Percentiles rank a stretch among this genome's conserved stretches.
These are phyloP conservation scores for Macroteleia sp. DNA, from an alignment of 2,888 invertebrate species.

Conservation along the genomic window DNA sequence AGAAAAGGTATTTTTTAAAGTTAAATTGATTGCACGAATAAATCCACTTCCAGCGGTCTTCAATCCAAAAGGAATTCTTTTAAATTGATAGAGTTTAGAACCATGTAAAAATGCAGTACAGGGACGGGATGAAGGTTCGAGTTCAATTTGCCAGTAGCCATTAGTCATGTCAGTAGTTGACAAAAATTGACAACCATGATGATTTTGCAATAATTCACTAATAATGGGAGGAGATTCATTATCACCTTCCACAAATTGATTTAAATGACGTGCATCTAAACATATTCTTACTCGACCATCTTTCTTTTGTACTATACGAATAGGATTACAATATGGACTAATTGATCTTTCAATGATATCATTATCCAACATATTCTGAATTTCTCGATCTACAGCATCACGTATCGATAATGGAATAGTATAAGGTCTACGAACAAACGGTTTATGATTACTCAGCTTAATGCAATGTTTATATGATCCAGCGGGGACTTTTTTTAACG, in stretches of 20 bases:
- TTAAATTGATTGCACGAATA: too few relatives aligned
- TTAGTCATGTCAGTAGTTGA: too few relatives aligned
- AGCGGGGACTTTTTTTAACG: conserved; percentile 2
- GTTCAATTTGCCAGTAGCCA: too few relatives aligned
- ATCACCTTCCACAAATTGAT: background rate
- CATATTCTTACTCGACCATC: background rate
- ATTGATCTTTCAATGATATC: conserved; percentile 72
- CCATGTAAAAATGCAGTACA: too few relatives aligned
- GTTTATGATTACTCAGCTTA: conserved; percentile 61
- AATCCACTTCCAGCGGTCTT: too few relatives aligned
- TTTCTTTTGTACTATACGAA: too few relatives aligned
- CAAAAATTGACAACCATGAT: too few relatives aligned
- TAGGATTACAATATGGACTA: conserved; percentile 65
- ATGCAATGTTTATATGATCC: conserved; percentile 63
- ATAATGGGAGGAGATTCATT: too few relatives aligned
- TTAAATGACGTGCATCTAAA: background rate
- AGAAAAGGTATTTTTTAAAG: conserved; percentile 67
- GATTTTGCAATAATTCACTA: too few relatives aligned
- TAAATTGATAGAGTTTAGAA: too few relatives aligned
- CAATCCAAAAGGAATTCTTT: too few relatives aligned
- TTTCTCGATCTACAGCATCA: conserved; percentile 66
- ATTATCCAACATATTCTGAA: conserved; percentile 69
- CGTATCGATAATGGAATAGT: conserved; percentile 71
- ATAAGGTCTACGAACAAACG: conserved; percentile 65
- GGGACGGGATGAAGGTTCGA: background rate